These are phyloP conservation scores for Yasuhikotakia modesta DNA, from an alignment of 2,797 vertebrate species.

Conservation along the genomic window DNA sequence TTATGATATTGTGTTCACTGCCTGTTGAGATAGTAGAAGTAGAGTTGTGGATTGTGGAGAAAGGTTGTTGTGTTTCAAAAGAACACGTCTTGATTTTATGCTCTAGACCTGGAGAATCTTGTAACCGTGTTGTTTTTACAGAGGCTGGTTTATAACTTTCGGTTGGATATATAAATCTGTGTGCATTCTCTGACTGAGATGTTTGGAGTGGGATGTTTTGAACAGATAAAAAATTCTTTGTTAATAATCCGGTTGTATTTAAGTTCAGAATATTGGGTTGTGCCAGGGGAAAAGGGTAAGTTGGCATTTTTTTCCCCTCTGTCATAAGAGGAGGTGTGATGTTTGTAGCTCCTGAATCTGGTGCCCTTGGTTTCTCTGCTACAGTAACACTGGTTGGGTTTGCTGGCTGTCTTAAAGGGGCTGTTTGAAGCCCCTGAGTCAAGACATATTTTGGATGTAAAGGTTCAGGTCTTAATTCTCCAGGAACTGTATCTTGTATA, in stretches of 20 bases:
- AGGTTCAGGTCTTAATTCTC: conserved; percentile 11
- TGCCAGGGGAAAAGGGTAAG: conserved; percentile 51
- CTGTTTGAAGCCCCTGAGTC: conserved; percentile 64
- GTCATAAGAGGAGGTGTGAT: conserved; percentile 54
- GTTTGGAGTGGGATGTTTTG: conserved; percentile 49
- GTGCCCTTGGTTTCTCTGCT: conserved; percentile 65
- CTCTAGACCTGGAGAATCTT: conserved; percentile 10
- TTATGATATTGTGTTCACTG: conserved; percentile 2
- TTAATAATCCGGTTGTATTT: conserved; percentile 46
- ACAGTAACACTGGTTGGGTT: conserved; percentile 64
- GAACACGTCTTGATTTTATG: not conserved
- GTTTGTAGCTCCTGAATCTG: conserved; percentile 71
- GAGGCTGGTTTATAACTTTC: conserved; percentile 20
- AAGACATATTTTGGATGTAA: conserved; percentile 56
- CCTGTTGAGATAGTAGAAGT: not conserved
- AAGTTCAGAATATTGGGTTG: conserved; percentile 48
- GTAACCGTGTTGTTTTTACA: not conserved
- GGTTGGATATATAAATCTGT: conserved; percentile 43
- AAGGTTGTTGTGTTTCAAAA: conserved; percentile 1
- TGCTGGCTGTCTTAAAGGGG: conserved; percentile 64
- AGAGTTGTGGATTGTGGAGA: not conserved
- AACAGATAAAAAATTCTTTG: conserved; percentile 38
- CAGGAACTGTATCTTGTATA: not conserved
- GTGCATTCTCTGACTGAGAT: conserved; percentile 35
- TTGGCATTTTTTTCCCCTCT: conserved; percentile 54